Evolutionary conservation across 2,888 invertebrate species (phyloP), one percentile per base, ranked within the genome.

Genomic region (Pristionchus exspectatus): DNA sequence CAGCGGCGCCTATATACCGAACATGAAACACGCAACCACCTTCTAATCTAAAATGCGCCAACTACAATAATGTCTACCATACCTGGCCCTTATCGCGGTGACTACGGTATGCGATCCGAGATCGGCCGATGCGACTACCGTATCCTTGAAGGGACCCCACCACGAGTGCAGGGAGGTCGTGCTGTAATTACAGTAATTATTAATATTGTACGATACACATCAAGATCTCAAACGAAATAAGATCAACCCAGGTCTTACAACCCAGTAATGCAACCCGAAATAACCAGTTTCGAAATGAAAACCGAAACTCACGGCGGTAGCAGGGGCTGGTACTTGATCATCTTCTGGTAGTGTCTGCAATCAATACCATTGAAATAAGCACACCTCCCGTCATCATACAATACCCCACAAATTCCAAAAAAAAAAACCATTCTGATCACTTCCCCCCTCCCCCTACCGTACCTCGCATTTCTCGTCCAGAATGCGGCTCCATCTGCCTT

Each of bases 401-500:
- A 54, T 74, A 89, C 83, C 83, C 30, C 21, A 81, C 88, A 89
- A 3, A 44, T 50, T 10, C 44, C 44, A 50, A 10, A 12, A 50
- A 87, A 66, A 33, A 72, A 16, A 1, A 24, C 54, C 54, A 81
- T 72, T 18, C 12, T 33, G 72, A 74, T 63, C 63, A 21, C 24
- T 7, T 63, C 24, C 4, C 63, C 24, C n/a, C 3, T 63, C 63
- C 44, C 5, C 30, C 50, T 33, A 33, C 74, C 63, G 72, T 74
- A 89, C 89, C 83, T 56, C 10, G 89, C 89, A 89, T 89, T 89
- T 44, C 89, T 81, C 14, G 54, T 33, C 89, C 89, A 89, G 83
- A 89, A 89, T 4, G n/a, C 5, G 24, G 72, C 89, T 21, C 50
- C 24, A 0, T 30, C 30, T 18, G 89, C 89, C 18, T n/a, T 21